phyloP scores from a whole-genome alignment of 1,140 invertebrate species.

The Dinoponera quadriceps region DNA sequence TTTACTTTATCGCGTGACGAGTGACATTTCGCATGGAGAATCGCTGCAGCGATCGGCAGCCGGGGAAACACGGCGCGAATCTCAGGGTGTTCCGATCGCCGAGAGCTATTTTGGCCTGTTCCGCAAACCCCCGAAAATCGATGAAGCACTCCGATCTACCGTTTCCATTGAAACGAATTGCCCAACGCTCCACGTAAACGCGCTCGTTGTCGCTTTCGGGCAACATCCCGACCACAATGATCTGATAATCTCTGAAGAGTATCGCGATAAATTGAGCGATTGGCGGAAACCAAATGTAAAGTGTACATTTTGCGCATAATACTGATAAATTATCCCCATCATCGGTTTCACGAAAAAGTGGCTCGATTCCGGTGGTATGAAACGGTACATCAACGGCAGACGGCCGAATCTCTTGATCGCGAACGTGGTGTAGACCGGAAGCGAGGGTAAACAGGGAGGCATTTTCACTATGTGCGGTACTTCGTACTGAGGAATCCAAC shows the following conservation, averaged over 20 bases:
- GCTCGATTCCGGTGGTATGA: slow-evolving; percentile 72
- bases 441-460: slow-evolving; percentile 75
- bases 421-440: slow-evolving; percentile 76
- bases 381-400: slow-evolving; percentile 75
- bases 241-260: slow-evolving; percentile 70
- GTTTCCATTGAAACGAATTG: slow-evolving; percentile 75
- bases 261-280: neutral
- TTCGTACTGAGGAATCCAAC: slow-evolving; percentile 73
- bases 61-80: slow-evolving; percentile 70
- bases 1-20: slow-evolving; percentile 75
- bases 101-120: slow-evolving; percentile 72
- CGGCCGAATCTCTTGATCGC: slow-evolving; percentile 74
- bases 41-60: slow-evolving; percentile 58
- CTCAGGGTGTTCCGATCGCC: slow-evolving; percentile 58
- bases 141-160: slow-evolving; percentile 70
- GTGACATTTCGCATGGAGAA: slow-evolving; percentile 76
- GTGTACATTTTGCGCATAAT: slow-evolving; percentile 1
- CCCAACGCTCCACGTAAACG: slow-evolving; percentile 78
- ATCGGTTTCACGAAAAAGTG: slow-evolving; percentile 79
- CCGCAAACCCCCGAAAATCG: slow-evolving; percentile 77
- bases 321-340: slow-evolving; percentile 76
- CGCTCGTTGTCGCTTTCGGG: slow-evolving; percentile 66
- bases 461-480: slow-evolving; percentile 76
- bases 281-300: neutral
- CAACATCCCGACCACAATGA: slow-evolving; percentile 75